Conservation (phyloP, 2,797 vertebrate genomes). For the Sarcoramphus papa region DNA sequence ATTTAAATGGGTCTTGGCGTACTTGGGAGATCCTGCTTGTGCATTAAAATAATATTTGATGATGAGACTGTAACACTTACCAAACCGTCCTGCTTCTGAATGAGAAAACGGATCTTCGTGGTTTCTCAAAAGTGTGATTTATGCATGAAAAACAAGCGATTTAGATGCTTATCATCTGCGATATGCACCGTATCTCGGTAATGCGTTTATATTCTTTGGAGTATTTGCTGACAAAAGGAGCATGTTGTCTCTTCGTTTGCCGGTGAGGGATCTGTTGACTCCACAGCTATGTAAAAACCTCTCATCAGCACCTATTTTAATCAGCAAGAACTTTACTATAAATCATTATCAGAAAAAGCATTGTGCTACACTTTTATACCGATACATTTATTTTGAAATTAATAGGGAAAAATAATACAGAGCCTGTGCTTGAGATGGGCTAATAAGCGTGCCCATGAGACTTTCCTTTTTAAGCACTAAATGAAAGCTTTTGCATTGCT, state of each 20-base stretch:
- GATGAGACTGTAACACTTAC: background rate
- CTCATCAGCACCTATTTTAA: conserved; percentile 61
- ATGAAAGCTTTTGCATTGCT: conserved; percentile 72
- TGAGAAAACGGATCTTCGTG: background rate
- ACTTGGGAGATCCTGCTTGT: conserved; percentile 11
- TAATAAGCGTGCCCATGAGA: conserved; percentile 70
- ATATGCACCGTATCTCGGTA: conserved; percentile 40
- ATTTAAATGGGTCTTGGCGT: background rate
- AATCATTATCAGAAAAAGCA: conserved; percentile 52
- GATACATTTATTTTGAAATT: conserved; percentile 61
- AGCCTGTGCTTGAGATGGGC: conserved; percentile 50
- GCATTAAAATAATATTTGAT: conserved; percentile 26
- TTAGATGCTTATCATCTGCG: conserved; percentile 39
- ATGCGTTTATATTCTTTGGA: conserved; percentile 60
- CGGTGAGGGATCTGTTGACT: conserved; percentile 43
- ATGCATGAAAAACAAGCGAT: conserved; percentile 42
- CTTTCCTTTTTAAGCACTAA: conserved; percentile 66
- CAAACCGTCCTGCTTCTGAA: background rate
- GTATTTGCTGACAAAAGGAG: conserved; percentile 73
- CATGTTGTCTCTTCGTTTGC: conserved; percentile 49
- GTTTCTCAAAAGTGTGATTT: conserved; percentile 41
- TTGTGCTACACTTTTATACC: conserved; percentile 9
- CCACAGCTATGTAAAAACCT: conserved; percentile 40
- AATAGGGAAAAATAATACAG: conserved; percentile 52
- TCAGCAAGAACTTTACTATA: conserved; percentile 55